Conservation (phyloP, 2,113 vertebrate species). For the Bombycilla garrulus region DNA sequence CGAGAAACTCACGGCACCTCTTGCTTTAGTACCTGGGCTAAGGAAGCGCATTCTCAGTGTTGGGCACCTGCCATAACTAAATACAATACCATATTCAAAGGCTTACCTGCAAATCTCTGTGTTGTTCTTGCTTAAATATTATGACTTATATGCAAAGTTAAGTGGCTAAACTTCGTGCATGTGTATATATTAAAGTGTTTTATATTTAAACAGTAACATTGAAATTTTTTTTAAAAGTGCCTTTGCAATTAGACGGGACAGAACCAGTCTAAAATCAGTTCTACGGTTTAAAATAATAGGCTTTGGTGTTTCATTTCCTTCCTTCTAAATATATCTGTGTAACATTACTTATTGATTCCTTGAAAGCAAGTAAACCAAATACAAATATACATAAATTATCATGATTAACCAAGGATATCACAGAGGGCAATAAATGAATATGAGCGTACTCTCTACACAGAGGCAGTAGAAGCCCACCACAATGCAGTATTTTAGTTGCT, state of each 20-base stretch:
- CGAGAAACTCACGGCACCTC: background rate
- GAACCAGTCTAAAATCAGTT: background rate
- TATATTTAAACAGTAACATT: background rate
- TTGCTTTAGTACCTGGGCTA: background rate
- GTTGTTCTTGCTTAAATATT: background rate
- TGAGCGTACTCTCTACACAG: background rate
- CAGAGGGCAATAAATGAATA: background rate
- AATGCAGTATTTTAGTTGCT: background rate
- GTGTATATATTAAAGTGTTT: background rate
- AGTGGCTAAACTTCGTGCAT: background rate
- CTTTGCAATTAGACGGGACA: background rate
- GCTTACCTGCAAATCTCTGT: background rate
- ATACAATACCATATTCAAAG: background rate
- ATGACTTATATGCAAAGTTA: background rate
- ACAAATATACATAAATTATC: background rate
- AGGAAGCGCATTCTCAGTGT: background rate
- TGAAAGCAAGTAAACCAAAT: background rate
- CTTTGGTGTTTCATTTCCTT: background rate
- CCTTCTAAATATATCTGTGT: background rate
- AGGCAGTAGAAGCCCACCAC: background rate
- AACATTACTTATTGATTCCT: background rate
- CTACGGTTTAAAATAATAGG: background rate
- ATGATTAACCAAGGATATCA: background rate
- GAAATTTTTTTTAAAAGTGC: too few relatives aligned
- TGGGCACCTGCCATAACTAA: background rate